Conservation (phyloP, 1,140 invertebrate genomes). For the Sinella curviseta region DNA sequence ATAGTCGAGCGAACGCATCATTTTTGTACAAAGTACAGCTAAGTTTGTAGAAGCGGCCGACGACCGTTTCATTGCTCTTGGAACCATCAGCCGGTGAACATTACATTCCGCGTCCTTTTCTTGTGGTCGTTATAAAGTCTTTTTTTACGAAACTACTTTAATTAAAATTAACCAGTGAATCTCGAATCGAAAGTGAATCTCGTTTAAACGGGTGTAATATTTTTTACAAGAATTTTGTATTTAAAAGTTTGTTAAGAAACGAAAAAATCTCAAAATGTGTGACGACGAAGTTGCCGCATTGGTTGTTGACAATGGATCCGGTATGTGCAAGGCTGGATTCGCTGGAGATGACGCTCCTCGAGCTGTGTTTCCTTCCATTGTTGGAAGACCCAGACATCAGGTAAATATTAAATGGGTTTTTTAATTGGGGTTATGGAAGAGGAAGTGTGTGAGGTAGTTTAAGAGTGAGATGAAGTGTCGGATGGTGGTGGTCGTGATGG, state of each 20-base stretch:
- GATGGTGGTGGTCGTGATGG: neutral
- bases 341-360: conserved; percentile 70
- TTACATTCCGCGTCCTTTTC: neutral
- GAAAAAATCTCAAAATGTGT: conserved; percentile 56
- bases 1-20: neutral
- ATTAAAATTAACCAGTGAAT: conserved; percentile 12
- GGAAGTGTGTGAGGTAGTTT: neutral
- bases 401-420: conserved; percentile 49
- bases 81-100: conserved; percentile 25
- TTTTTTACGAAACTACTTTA: neutral
- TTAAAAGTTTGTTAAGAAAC: neutral
- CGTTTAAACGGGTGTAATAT: neutral
- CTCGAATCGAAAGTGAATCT: conserved; percentile 1
- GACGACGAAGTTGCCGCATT: conserved; percentile 68
- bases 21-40: neutral
- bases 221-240: neutral
- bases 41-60: conserved; percentile 10
- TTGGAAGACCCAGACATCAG: conserved; percentile 84
- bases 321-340: conserved; percentile 68
- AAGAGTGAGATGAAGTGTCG: neutral
- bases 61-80: conserved; percentile 23
- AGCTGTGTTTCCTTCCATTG: conserved; percentile 92
- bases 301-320: conserved; percentile 67
- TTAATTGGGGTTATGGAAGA: neutral
- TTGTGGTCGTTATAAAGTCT: too few relatives aligned